phyloP scores from a whole-genome alignment of 2,113 vertebrate genomes.

The Rhegmatorhina hoffmannsi region DNA sequence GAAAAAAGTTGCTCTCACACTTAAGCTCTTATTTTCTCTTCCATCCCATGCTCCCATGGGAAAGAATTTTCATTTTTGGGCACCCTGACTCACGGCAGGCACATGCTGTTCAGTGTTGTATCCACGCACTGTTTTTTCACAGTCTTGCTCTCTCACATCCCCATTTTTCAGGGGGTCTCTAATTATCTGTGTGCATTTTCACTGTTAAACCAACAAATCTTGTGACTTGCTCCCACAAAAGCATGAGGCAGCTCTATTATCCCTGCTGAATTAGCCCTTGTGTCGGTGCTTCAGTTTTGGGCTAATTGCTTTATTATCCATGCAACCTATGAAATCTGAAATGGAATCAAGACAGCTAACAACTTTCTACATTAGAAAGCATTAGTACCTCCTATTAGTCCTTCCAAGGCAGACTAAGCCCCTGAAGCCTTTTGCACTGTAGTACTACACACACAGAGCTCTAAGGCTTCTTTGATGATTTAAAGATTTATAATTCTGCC shows the following conservation, averaged over 20 bases:
- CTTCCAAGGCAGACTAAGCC: neutral
- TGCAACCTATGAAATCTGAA: neutral
- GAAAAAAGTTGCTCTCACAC: conserved; percentile 17
- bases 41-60: neutral
- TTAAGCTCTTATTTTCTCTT: neutral
- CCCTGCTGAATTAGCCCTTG: neutral
- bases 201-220: neutral
- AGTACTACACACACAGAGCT: neutral
- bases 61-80: neutral
- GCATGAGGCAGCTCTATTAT: neutral
- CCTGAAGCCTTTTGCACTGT: rapidly evolving
- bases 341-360: neutral
- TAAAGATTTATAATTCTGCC: neutral
- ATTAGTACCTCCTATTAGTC: rapidly evolving
- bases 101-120: neutral
- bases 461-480: neutral
- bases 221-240: neutral
- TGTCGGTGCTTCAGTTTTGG: neutral
- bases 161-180: neutral
- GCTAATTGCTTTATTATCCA: neutral
- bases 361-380: neutral
- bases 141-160: neutral
- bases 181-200: rapidly evolving
- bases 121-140: neutral
- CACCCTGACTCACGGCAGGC: neutral